A percentile compares a stretch with the other conserved stretches of the same genome.
Conservation (phyloP, 2,797 vertebrate species). For the Balearica regulorum region DNA sequence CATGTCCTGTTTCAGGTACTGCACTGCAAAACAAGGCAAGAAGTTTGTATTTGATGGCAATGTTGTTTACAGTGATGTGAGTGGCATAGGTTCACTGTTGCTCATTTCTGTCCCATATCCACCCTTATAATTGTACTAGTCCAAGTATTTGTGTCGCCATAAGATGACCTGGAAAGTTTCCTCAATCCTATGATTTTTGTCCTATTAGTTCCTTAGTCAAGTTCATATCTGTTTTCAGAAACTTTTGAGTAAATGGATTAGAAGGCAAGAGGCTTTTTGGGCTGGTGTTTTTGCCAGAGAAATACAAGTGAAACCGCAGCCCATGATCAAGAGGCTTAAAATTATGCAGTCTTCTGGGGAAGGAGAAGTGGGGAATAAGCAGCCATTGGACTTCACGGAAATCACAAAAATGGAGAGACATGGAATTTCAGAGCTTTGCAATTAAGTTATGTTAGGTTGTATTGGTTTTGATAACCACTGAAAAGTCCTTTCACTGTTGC, state of each 20-base stretch:
- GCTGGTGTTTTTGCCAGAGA: neutral
- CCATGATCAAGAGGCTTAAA: neutral
- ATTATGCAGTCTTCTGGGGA: neutral
- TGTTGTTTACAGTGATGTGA: neutral
- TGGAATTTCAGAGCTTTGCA: neutral
- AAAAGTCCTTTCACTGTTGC: neutral
- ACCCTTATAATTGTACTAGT: neutral
- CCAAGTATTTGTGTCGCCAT: neutral
- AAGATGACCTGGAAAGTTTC: neutral
- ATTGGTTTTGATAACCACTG: neutral
- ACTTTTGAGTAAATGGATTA: neutral
- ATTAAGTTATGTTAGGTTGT: neutral
- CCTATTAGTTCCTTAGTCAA: neutral
- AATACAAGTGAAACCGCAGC: neutral
- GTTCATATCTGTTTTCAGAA: neutral
- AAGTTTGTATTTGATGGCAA: rapidly evolving
- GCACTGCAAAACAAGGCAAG: neutral
- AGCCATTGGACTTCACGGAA: neutral
- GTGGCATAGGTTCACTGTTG: neutral
- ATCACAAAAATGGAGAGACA: neutral
- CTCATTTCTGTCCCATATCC: neutral
- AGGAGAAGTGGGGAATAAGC: neutral
- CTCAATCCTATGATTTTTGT: neutral
- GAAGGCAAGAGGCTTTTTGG: neutral
- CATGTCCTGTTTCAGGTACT: neutral